These are phyloP conservation scores for Drosophila ohnishii DNA, from an alignment of 1,140 invertebrate genomes.

Conservation along the genomic window DNA sequence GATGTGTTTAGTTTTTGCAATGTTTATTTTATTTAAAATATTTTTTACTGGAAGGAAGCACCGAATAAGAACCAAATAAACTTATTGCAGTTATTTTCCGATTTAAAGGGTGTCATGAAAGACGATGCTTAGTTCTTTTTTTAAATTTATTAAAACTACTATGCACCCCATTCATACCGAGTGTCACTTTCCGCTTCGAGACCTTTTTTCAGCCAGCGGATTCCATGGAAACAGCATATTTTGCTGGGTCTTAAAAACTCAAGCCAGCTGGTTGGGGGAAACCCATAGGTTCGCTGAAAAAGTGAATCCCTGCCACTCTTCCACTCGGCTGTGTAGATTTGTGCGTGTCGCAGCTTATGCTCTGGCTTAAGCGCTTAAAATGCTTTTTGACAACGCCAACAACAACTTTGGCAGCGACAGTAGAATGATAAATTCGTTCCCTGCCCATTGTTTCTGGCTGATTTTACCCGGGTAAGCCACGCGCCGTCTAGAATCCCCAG, in stretches of 20 bases:
- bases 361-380: conserved; percentile 74
- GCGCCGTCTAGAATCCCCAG: conserved; percentile 32
- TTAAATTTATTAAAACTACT: background rate
- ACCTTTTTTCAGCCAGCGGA: background rate
- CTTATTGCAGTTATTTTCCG: background rate
- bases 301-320: conserved; percentile 11
- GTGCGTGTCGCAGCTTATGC: conserved; percentile 75
- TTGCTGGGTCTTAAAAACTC: background rate
- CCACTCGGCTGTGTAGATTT: conserved; percentile 14
- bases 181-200: too few relatives aligned
- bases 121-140: background rate
- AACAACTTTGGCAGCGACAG: conserved; percentile 15
- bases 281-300: conserved; percentile 9
- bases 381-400: conserved; percentile 72
- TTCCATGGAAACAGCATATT: background rate
- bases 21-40: background rate
- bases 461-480: conserved; percentile 39
- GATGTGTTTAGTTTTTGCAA: background rate
- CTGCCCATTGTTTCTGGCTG: conserved; percentile 29
- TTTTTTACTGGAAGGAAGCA: background rate
- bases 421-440: conserved; percentile 73
- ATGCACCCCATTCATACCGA: background rate
- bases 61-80: background rate
- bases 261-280: background rate
- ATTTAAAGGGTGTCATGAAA: background rate